Evolutionary conservation across 2,797 vertebrate genomes (phyloP).

Genomic region (Smutsia temminckii): DNA sequence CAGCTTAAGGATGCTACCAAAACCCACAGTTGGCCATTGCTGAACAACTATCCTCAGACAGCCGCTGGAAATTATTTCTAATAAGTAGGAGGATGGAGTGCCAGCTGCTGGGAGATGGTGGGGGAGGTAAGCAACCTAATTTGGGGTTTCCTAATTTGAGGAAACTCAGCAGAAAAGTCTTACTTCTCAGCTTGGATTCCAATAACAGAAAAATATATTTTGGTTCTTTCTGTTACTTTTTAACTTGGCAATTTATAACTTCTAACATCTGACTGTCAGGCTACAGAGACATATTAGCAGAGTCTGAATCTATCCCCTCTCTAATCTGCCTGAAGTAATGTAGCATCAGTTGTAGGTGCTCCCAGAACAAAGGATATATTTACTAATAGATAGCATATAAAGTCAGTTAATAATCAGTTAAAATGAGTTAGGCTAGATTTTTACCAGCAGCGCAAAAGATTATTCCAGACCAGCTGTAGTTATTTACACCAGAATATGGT

Average conservation of each 20-base stretch:
- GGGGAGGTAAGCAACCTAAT: conserved; percentile 9
- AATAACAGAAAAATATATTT: conserved; percentile 38
- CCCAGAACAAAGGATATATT: background rate
- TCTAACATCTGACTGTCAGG: conserved; percentile 45
- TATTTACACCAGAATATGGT: background rate
- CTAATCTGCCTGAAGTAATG: background rate
- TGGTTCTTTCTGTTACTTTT: conserved; percentile 58
- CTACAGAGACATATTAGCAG: conserved; percentile 3
- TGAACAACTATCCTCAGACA: conserved; percentile 30
- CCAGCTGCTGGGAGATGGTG: background rate
- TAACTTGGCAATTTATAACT: conserved; percentile 44
- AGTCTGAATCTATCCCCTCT: background rate
- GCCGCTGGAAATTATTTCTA: conserved; percentile 63
- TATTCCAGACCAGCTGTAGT: background rate
- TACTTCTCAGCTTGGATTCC: conserved; percentile 30
- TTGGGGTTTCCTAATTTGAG: background rate
- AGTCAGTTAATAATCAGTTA: conserved; percentile 25
- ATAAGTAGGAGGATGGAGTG: conserved; percentile 28
- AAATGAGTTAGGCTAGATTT: conserved; percentile 33
- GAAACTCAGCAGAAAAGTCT: background rate
- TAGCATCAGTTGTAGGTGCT: background rate
- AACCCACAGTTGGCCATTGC: background rate
- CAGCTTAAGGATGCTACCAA: background rate
- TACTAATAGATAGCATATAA: background rate
- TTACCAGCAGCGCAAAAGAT: conserved; percentile 1